These are phyloP conservation scores for Volucella bombylans DNA, from an alignment of 2,888 invertebrate species.

Conservation along the genomic window DNA sequence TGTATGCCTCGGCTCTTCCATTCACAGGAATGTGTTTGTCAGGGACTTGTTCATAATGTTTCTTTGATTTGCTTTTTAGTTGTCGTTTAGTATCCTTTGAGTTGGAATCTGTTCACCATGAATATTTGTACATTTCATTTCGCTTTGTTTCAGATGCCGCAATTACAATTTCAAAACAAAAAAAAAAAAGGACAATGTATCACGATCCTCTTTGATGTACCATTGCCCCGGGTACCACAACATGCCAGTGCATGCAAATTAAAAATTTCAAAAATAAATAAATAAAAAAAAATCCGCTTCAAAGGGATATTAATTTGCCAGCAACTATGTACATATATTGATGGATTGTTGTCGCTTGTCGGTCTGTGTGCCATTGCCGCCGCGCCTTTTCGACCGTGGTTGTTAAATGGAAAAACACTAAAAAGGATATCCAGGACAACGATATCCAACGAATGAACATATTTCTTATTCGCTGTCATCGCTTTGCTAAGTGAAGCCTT, in stretches of 20 bases:
- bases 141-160: constrained; percentile 61
- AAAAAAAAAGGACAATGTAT: constrained; percentile 32
- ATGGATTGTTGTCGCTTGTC: constrained; percentile 57
- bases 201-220: constrained; percentile 57
- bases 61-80: constrained; percentile 71
- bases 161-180: constrained; percentile 28
- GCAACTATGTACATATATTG: constrained; percentile 50
- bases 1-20: constrained; percentile 24
- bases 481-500: constrained; percentile 25
- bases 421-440: constrained; percentile 30
- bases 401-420: constrained; percentile 22
- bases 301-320: constrained; percentile 47
- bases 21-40: constrained; percentile 20
- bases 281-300: constrained; percentile 5
- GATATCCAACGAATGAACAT: constrained; percentile 9
- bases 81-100: constrained; percentile 70
- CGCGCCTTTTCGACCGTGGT: constrained; percentile 25
- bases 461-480: constrained; percentile 38
- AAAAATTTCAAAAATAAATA: constrained; percentile 3
- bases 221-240: constrained; percentile 40
- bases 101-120: constrained; percentile 32
- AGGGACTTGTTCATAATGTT: constrained; percentile 34
- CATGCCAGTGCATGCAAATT: not conserved
- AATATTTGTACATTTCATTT: constrained; percentile 15
- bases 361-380: not conserved